Percentiles rank a stretch among this genome's conserved stretches.
These are phyloP conservation scores for Heliopora coerulea DNA, from an alignment of 92 coral and sea anemone species.

Conservation along the genomic window DNA sequence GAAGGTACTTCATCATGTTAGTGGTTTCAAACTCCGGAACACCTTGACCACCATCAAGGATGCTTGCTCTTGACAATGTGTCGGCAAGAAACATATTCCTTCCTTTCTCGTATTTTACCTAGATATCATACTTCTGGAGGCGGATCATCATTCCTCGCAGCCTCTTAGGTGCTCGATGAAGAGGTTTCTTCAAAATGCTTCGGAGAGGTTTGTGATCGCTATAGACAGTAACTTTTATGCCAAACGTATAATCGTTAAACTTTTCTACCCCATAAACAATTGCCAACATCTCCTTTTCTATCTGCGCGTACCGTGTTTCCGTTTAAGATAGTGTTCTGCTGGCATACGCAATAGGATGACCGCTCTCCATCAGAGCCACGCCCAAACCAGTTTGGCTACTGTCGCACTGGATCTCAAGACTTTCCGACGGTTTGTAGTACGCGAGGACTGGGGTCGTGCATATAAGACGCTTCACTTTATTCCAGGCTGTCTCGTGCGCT, in stretches of 20 bases:
- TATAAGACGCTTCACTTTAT: constrained; percentile 40
- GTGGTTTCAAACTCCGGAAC: too few relatives aligned
- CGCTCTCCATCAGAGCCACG: constrained; percentile 48
- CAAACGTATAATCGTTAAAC: constrained; percentile 40
- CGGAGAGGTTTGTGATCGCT: constrained; percentile 22
- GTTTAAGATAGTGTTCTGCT: constrained; percentile 31
- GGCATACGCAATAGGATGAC: constrained; percentile 42
- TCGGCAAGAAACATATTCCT: too few relatives aligned
- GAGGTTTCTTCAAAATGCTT: constrained; percentile 21
- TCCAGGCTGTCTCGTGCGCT: constrained; percentile 32
- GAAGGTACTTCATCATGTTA: too few relatives aligned
- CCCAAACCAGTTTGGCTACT: constrained; percentile 55
- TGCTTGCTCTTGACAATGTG: too few relatives aligned
- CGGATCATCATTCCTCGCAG: too few relatives aligned
- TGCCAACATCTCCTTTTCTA: constrained; percentile 44
- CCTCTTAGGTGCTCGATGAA: constrained; percentile 26
- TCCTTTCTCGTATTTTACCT: too few relatives aligned
- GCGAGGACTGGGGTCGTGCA: constrained; percentile 45
- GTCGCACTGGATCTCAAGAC: constrained; percentile 55
- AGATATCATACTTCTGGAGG: too few relatives aligned
- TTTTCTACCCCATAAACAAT: constrained; percentile 33
- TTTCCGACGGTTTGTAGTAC: constrained; percentile 45
- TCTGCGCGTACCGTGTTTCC: constrained; percentile 41
- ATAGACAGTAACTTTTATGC: constrained; percentile 26
- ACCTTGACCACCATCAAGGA: too few relatives aligned